Conservation (phyloP, 2,888 invertebrate species). For the Oligia strigilis region DNA sequence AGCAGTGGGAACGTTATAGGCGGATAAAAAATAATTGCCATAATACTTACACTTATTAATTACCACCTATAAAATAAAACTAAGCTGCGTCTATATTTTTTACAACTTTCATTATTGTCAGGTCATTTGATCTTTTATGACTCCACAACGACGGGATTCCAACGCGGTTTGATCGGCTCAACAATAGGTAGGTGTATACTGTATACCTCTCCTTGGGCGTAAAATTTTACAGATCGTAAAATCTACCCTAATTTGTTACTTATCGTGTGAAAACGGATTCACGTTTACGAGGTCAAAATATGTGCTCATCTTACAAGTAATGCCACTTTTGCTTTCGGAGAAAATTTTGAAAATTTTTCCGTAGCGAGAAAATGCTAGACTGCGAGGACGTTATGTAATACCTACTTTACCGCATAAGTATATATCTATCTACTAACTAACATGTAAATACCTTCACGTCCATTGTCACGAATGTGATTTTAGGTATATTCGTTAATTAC, state of each 20-base stretch:
- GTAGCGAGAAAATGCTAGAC: neutral
- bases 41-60: constrained; percentile 40
- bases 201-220: constrained; percentile 58
- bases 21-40: neutral
- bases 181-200: constrained; percentile 40
- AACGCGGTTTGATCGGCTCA: constrained; percentile 43
- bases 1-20: too few relatives aligned
- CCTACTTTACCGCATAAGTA: neutral
- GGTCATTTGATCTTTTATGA: constrained; percentile 49
- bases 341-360: neutral
- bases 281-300: constrained; percentile 61
- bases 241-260: constrained; percentile 69
- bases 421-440: neutral
- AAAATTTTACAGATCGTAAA: constrained; percentile 74
- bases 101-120: constrained; percentile 36
- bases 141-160: constrained; percentile 30
- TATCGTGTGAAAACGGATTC: constrained; percentile 68
- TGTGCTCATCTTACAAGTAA: constrained; percentile 36
- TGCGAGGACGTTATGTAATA: neutral
- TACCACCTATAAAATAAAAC: constrained; percentile 40
- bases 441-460: neutral
- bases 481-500: neutral
- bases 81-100: constrained; percentile 34
- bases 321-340: constrained; percentile 19
- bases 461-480: constrained; percentile 3